Conservation (phyloP, 2,113 vertebrate genomes). For the Edolisoma coerulescens region DNA sequence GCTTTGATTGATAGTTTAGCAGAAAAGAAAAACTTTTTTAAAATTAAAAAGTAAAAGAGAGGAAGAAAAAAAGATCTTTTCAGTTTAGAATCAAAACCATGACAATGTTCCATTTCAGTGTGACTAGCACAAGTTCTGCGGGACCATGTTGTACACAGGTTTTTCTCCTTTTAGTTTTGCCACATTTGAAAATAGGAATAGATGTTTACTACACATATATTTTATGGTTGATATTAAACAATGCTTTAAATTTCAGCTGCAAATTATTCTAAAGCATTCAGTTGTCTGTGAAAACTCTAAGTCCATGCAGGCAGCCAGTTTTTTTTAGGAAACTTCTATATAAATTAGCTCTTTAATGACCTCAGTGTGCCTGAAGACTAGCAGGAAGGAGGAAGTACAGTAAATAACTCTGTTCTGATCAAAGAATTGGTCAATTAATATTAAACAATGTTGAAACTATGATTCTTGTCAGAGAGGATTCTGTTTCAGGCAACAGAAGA, state of each 20-base stretch:
- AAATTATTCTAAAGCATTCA: neutral
- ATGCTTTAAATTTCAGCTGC: neutral
- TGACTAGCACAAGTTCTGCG: neutral
- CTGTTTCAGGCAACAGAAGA: neutral
- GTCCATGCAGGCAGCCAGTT: neutral
- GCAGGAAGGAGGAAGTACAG: neutral
- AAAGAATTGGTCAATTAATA: neutral
- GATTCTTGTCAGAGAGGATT: neutral
- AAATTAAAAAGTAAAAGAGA: neutral
- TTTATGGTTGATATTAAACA: neutral
- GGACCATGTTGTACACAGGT: neutral
- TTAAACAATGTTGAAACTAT: neutral
- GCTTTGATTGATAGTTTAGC: neutral
- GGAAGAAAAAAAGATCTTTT: neutral
- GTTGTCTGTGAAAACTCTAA: neutral
- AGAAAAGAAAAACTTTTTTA: neutral
- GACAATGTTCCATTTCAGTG: neutral
- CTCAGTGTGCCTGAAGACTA: neutral
- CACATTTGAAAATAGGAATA: neutral
- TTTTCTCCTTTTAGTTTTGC: neutral
- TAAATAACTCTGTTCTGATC: neutral
- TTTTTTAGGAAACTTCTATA: neutral
- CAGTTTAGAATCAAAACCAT: neutral
- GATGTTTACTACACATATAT: neutral
- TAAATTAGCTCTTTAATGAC: neutral